Conservation (phyloP, 2,888 invertebrate species). For the Athetis lepigone region DNA sequence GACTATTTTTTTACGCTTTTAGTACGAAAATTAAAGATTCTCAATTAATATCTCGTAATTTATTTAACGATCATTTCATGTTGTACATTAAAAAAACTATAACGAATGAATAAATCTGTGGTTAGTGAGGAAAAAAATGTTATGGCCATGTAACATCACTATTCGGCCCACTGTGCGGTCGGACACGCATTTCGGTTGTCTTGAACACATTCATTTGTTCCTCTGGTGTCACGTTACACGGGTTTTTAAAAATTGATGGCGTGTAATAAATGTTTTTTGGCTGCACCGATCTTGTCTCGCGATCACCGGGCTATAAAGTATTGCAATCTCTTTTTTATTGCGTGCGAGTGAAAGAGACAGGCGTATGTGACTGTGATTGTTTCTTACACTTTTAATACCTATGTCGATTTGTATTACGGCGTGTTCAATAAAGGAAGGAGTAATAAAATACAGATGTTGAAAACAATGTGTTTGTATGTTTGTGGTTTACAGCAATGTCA, state of each 20-base stretch:
- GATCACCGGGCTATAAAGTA: slow-evolving; percentile 77
- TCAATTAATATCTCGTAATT: slow-evolving; percentile 45
- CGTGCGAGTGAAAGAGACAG: slow-evolving; percentile 66
- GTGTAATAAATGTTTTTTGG: slow-evolving; percentile 87
- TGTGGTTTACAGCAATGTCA: slow-evolving; percentile 67
- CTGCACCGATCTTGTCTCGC: slow-evolving; percentile 77
- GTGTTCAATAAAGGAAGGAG: slow-evolving; percentile 69
- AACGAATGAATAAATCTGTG: slow-evolving; percentile 50
- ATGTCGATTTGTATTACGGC: slow-evolving; percentile 79
- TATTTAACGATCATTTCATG: slow-evolving; percentile 47
- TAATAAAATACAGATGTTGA: slow-evolving; percentile 71
- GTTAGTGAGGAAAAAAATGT: slow-evolving; percentile 38
- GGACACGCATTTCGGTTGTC: slow-evolving; percentile 74
- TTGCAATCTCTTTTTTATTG: slow-evolving; percentile 62
- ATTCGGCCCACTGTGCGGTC: slow-evolving; percentile 75
- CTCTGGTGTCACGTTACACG: slow-evolving; percentile 85
- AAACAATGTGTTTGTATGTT: slow-evolving; percentile 71
- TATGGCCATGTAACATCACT: slow-evolving; percentile 62
- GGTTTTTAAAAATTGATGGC: slow-evolving; percentile 86
- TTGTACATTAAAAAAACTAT: slow-evolving; percentile 48
- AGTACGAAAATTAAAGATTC: slow-evolving; percentile 39
- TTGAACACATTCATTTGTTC: slow-evolving; percentile 75
- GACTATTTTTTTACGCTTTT: slow-evolving; percentile 26
- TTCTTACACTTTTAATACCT: slow-evolving; percentile 77
- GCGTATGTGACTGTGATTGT: slow-evolving; percentile 70